Evolutionary conservation across 1,140 invertebrate genomes (phyloP), one percentile per base, ranked within the genome.

Genomic region (Eupristina koningsbergeri): DNA sequence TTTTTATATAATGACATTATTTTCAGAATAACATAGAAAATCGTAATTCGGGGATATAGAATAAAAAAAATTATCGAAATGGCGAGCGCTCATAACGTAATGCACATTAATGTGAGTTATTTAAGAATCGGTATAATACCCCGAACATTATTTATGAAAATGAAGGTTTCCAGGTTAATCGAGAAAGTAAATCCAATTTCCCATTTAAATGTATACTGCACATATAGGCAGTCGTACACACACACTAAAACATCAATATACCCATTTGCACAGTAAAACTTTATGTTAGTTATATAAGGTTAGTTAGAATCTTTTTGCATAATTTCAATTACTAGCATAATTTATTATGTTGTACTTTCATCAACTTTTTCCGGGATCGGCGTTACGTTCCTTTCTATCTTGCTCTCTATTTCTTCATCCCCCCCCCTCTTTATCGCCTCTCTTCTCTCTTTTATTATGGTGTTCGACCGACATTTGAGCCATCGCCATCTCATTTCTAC

Each of bases 141-240:
- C 17, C 34, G 3, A 36, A 67, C 3, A 36, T 67, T 71, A 41
- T 41, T 5, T 41, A 41, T n/a, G 19, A 71, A 71, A 79, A 79
- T 73, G 31, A 79, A 79, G 82, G 76, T 84, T 79, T 84, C 39
- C 76, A 84, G 67, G 39, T 79, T 84, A 79, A 78, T 79, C 64
- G 69, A 73, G 67, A 79, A 79, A 79, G 34, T 34, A 13, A 79
- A 79, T 78, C 50, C 17, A 13, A 82, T 82, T 75, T 75, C 80
- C 47, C 17, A 41, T 41, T 41, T 31, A 63, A 22, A 61, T 11
- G 19, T 6, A 47, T 0, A 17, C 31, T 29, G n/a, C 19, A 45
- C 3, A 41, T 41, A 11, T 11, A 11, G n/a, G 63, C 47, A 61
- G 0, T 36, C 26, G 7, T 5, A 47, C n/a, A 0, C 0, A 29